These are phyloP conservation scores for Tetrao urogallus DNA, from an alignment of 2,113 vertebrate genomes.

Conservation along the genomic window DNA sequence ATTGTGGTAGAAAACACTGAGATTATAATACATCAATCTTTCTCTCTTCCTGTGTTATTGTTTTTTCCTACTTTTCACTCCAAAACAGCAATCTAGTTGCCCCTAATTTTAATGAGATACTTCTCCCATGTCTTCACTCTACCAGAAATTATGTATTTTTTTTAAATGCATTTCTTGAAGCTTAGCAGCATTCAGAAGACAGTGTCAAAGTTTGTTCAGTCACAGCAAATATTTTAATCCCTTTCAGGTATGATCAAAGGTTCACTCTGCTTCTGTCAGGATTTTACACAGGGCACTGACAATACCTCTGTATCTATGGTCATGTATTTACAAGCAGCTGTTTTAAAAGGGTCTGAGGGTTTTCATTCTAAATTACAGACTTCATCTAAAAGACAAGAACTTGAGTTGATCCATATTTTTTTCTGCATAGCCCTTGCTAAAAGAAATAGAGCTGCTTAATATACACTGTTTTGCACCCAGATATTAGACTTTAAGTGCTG, in stretches of 20 bases:
- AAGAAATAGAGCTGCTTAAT: not conserved
- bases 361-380: not conserved
- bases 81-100: not conserved
- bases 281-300: not conserved
- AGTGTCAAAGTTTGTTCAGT: not conserved
- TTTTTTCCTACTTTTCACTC: not conserved
- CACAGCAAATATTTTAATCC: not conserved
- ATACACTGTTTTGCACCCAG: not conserved
- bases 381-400: not conserved
- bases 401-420: not conserved
- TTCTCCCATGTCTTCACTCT: not conserved
- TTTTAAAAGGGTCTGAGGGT: not conserved
- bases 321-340: not conserved
- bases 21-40: not conserved
- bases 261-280: not conserved
- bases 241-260: not conserved
- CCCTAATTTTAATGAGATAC: not conserved
- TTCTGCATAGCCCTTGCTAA: not conserved
- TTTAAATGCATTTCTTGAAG: not conserved
- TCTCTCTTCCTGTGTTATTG: not conserved
- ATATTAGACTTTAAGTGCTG: not conserved
- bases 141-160: slow-evolving; percentile 1
- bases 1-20: not conserved
- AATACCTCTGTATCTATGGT: not conserved
- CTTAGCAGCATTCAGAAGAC: not conserved